phyloP scores from a whole-genome alignment of 2,113 vertebrate species.

The Leuciscus idus region DNA sequence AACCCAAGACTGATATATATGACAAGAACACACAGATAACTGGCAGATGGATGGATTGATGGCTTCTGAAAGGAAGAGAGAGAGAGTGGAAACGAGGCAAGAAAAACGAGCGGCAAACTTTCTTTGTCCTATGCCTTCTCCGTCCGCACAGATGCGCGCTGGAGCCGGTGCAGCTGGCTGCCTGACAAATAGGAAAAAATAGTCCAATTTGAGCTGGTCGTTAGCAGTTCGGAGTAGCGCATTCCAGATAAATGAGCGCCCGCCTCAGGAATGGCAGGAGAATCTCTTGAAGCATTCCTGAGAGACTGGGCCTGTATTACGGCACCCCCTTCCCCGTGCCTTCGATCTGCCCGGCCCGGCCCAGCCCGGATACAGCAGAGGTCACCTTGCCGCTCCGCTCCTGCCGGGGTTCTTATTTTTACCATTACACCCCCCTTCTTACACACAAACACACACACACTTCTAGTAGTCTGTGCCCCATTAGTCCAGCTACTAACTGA shows the following conservation, averaged over 20 bases:
- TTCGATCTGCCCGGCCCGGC: conserved; percentile 71
- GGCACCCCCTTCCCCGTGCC: conserved; percentile 74
- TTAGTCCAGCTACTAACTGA: conserved; percentile 51
- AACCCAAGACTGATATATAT: conserved; percentile 69
- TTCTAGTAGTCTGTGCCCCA: neutral
- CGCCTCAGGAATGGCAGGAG: conserved; percentile 86
- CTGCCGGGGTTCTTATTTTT: conserved; percentile 77
- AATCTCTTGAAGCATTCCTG: conserved; percentile 78
- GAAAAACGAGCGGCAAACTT: conserved; percentile 85
- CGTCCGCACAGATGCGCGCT: conserved; percentile 80
- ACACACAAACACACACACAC: neutral
- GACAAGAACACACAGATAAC: conserved; percentile 67
- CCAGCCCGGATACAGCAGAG: conserved; percentile 70
- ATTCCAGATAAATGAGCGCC: conserved; percentile 83
- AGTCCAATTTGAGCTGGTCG: conserved; percentile 91
- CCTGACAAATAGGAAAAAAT: conserved; percentile 91
- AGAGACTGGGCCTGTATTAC: conserved; percentile 74
- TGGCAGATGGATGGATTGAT: conserved; percentile 40
- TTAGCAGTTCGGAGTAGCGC: conserved; percentile 81
- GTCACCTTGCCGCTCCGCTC: conserved; percentile 81
- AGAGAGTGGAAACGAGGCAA: conserved; percentile 61
- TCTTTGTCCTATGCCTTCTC: conserved; percentile 79
- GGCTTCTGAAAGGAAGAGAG: conserved; percentile 53
- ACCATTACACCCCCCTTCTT: conserved; percentile 63
- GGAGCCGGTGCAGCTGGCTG: conserved; percentile 86